These are phyloP conservation scores for Holothuria scabra DNA, from an alignment of 53 echinoderm and acorn worm genomes.

Conservation along the genomic window DNA sequence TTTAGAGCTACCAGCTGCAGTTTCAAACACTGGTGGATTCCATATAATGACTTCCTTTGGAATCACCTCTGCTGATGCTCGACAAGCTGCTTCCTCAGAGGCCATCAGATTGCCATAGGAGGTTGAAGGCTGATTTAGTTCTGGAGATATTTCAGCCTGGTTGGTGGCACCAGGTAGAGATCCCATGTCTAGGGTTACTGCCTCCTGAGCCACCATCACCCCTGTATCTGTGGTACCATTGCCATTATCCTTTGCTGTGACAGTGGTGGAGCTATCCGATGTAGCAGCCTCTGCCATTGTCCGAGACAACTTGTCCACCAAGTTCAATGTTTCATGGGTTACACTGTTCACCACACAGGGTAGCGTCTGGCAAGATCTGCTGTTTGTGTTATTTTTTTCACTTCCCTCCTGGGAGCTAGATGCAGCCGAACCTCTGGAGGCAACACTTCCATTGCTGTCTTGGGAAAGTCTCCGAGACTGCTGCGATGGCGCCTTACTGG, in stretches of 20 bases:
- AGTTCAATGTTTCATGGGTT: conserved; percentile 67
- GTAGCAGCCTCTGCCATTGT: conserved; percentile 57
- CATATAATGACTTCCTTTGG: conserved; percentile 80
- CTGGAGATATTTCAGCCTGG: conserved; percentile 1
- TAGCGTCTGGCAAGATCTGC: conserved; percentile 75
- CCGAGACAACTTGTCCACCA: conserved; percentile 67
- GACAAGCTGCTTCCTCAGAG: conserved; percentile 5
- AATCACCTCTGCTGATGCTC: conserved; percentile 52
- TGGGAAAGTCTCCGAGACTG: conserved; percentile 30
- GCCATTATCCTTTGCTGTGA: conserved; percentile 33
- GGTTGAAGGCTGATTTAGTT: conserved; percentile 63
- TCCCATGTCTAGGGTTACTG: conserved; percentile 66
- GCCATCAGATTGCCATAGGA: conserved; percentile 56
- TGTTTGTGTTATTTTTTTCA: conserved; percentile 54
- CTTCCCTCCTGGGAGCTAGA: conserved; percentile 28
- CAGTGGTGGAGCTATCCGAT: conserved; percentile 8
- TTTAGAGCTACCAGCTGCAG: conserved; percentile 18
- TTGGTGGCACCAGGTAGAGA: conserved; percentile 47
- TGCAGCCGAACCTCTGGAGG: not conserved
- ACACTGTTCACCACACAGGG: conserved; percentile 74
- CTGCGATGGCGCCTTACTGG: conserved; percentile 17
- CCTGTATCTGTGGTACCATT: conserved; percentile 36
- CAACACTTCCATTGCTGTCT: conserved; percentile 37
- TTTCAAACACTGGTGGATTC: conserved; percentile 58
- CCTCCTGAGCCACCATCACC: conserved; percentile 54